Conservation (phyloP, 2,888 invertebrate species). For the Trichogramma dendrolimi region DNA sequence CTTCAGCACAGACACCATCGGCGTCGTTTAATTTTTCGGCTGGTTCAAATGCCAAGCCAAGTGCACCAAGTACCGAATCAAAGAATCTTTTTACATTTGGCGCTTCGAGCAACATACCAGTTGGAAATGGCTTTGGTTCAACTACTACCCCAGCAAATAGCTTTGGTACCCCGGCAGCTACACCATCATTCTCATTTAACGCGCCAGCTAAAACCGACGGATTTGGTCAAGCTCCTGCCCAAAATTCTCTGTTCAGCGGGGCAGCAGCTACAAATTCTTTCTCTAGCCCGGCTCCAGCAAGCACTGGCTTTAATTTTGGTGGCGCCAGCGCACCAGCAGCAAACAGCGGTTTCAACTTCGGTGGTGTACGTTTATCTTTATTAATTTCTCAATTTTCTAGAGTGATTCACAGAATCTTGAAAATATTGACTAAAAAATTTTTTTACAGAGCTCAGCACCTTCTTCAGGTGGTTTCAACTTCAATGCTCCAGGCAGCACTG, state of each 20-base stretch:
- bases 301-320: slow-evolving; percentile 41
- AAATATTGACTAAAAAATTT: not conserved
- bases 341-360: slow-evolving; percentile 17
- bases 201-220: slow-evolving; percentile 39
- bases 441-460: slow-evolving; percentile 28
- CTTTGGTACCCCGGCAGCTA: slow-evolving; percentile 9
- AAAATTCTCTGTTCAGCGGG: slow-evolving; percentile 40
- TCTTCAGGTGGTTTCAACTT: slow-evolving; percentile 46
- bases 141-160: slow-evolving; percentile 20
- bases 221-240: slow-evolving; percentile 38
- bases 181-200: slow-evolving; percentile 39
- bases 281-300: slow-evolving; percentile 33
- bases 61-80: slow-evolving; percentile 22
- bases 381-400: not conserved
- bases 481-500: slow-evolving; percentile 36
- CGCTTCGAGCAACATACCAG: slow-evolving; percentile 15
- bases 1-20: slow-evolving; percentile 32
- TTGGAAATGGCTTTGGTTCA: slow-evolving; percentile 35
- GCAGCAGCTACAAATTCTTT: slow-evolving; percentile 38
- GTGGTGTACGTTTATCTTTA: slow-evolving; percentile 16
- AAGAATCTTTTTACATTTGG: slow-evolving; percentile 40
- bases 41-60: slow-evolving; percentile 28
- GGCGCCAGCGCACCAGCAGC: slow-evolving; percentile 6
- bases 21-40: slow-evolving; percentile 37
- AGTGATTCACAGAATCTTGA: not conserved